Percentiles rank a stretch among this genome's conserved stretches.
Evolutionary conservation across 2,113 vertebrate genomes (phyloP).

Genomic region (Corythornis madagascariensis): DNA sequence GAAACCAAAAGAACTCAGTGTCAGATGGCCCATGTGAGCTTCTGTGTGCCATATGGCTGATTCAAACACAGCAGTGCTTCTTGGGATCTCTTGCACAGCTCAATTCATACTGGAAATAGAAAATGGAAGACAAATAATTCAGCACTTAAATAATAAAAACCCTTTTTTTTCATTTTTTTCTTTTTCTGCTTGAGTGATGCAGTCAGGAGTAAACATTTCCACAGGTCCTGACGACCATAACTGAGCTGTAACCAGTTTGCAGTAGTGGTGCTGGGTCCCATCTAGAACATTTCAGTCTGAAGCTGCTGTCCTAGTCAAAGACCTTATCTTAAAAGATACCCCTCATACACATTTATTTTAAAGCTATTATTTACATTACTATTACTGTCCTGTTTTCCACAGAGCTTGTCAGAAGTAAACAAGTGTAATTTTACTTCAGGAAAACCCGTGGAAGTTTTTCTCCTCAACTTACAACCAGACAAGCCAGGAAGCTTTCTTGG

Average conservation of each 20-base stretch:
- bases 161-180: not conserved
- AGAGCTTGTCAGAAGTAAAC: not conserved
- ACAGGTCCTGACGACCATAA: not conserved
- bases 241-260: not conserved
- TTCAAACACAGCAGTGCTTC: not conserved
- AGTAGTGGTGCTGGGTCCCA: not conserved
- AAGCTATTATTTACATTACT: not conserved
- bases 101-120: not conserved
- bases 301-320: not conserved
- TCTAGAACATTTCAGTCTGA: not conserved
- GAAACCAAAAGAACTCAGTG: conserved; percentile 4
- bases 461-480: not conserved
- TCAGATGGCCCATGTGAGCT: not conserved
- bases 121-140: not conserved
- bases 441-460: not conserved
- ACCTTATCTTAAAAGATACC: not conserved
- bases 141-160: not conserved
- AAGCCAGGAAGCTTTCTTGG: not conserved
- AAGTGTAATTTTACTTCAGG: not conserved
- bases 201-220: not conserved
- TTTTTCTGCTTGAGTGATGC: not conserved
- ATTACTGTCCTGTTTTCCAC: not conserved
- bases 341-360: not conserved
- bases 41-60: not conserved
- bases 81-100: not conserved